Base-by-base conservation (phyloP, 2,113 vertebrate genomes). In the Leiothrix lutea region DNA sequence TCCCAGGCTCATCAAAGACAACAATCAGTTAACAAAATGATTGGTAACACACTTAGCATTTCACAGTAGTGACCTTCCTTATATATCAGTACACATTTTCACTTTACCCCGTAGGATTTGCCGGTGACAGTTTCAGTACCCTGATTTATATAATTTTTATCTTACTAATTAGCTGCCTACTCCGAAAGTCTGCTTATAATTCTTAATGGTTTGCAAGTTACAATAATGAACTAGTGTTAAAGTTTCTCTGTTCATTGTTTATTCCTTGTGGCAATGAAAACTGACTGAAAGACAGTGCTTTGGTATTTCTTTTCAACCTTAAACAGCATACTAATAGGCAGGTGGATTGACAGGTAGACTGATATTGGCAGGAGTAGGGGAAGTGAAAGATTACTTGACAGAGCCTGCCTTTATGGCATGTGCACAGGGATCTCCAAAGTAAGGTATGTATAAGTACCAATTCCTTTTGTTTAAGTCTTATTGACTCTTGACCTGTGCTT, bases 281-380 rank as follows among this genome's bases (percentile, higher is more conserved):
- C 50, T 75, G 77, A 70, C 48, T 65, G 50, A 77, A 70, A 90
- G 86, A 78, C 9, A 38, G 47, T 77, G 40, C 47, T 93, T 93
- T 87, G 57, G 64, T 91, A 87, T 81, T 94, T 92, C 56, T 91
- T 94, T 95, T 69, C 89, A 91, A 31, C 40, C 57, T 94, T 75
- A 77, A 87, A 44, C 48, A 80, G 69, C 69, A 92, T 79, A 71
- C 28, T 84, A 89, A 96, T 87, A 84, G 29, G 48, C 48, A 94
- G n/a, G 48, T 92, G 69, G 72, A 92, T 86, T 93, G 92, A 94
- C 86, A 92, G 60, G 75, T 54, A 77, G 69, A 56, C 77, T 84
- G 54, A 86, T 92, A 94, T 70, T 92, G 82, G 58, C 45, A 82
- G 62, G 47, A 31, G 2, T 31, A 60, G 16, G 9, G 31, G 35